Evolutionary conservation across 2,797 vertebrate genomes (phyloP), one percentile per base, ranked within the genome.

Genomic region (Gymnoscopelus braueri): DNA sequence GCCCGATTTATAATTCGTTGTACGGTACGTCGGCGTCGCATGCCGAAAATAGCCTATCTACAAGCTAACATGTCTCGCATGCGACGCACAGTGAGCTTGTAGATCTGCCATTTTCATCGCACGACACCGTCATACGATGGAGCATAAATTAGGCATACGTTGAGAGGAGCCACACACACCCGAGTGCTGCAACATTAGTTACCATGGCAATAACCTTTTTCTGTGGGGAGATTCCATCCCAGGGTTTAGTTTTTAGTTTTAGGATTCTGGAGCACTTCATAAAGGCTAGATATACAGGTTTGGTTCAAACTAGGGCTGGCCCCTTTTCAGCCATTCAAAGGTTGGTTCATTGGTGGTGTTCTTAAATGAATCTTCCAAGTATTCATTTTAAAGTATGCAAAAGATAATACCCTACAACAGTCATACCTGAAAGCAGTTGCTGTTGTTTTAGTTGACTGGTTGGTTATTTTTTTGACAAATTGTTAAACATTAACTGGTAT

Each of bases 151-250:
- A 10, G 39, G 39, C 39, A 10, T 44, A 44, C 8, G 88, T 95
- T 90, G 83, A 90, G 89, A 90, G 75, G 93, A 93, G 91, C 93
- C 88, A 84, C 81, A 59, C 86, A 81, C 87, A 86, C 83, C 35
- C 1, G 47, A 88, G 88, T 93, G 93, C 95, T 94, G 93, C 95
- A 94, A 81, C 90, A 81, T 88, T 75, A 80, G 85, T 81, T 80
- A 85, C 89, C 84, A 78, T 83, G 92, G 93, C 94, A 95, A 95
- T 95, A 93, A 92, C 89, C 74, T 61, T 67, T 60, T 74, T 59
- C 48, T 4, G 15, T 3, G 24, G 77, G 80, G 66, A 48, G 59
- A 61, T 71, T 80, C 61, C 68, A 65, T 72, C 76, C 72, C 23
- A 39, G 35, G 60, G 68, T 49, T 79, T 74, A 79, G 77, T 69